Evolutionary conservation across 2,888 invertebrate genomes (phyloP), one percentile per base, ranked within the genome.

Genomic region (Protonemura montana): DNA sequence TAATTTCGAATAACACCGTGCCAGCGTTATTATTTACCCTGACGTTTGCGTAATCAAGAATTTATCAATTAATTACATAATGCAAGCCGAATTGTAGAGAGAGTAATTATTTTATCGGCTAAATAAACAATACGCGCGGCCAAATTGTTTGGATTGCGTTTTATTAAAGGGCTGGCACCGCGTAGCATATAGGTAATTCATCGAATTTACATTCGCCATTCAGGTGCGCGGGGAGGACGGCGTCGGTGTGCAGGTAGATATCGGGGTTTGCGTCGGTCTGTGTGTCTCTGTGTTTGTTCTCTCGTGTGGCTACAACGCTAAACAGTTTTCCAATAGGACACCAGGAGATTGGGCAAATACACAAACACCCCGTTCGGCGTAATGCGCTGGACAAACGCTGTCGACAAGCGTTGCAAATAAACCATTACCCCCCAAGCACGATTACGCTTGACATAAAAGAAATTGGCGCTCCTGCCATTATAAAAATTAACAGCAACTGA

Each of bases 21-120:
- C n/a, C n/a, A n/a, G n/a, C 59, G 59, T 21, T 21, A 59, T 59
- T 59, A 59, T 59, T 59, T 59, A 21, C 59, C 21, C 59, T 2
- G 59, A 13, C 59, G 13, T 59, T 59, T 21, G 59, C 59, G 59
- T 59, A 59, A 59, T 59, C 59, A 59, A 59, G 59, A 59, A 59
- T 59, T 3, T 59, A 59, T 59, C 59, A 59, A 59, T 59, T 59
- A 59, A 59, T 59, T 59, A 59, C 59, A 59, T 59, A 59, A 59
- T 59, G 21, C 59, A 21, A 2, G 59, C 21, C 59, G 59, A 59
- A 59, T n/a, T 59, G 59, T 59, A 59, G 35, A 35, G 59, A 21
- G 59, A 59, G 21, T 59, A 59, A 59, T 59, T 59, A 59, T 59
- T 59, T 59, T 59, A 59, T 59, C 59, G 59, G 13, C 16, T 59